These are phyloP conservation scores for Phragmatobia fuliginosa DNA, from an alignment of 2,888 invertebrate genomes.

Conservation along the genomic window DNA sequence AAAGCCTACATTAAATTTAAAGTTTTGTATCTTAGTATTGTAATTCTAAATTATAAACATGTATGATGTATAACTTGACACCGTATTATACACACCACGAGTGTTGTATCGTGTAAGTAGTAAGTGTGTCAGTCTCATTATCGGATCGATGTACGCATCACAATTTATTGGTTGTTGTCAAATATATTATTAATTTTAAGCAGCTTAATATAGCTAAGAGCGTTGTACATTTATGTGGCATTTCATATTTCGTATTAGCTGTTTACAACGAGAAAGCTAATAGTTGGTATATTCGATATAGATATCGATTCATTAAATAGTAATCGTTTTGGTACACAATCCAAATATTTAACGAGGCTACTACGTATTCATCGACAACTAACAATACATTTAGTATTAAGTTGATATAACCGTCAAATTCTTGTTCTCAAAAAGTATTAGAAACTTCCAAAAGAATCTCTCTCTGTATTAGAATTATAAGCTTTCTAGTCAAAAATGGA, in stretches of 20 bases:
- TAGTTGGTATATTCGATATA: conserved; percentile 24
- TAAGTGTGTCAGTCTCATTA: conserved; percentile 47
- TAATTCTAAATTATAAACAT: conserved; percentile 70
- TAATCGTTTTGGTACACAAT: conserved; percentile 56
- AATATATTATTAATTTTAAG: conserved; percentile 60
- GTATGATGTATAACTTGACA: conserved; percentile 44
- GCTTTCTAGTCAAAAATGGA: conserved; percentile 85
- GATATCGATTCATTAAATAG: conserved; percentile 30
- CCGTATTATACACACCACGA: conserved; percentile 52
- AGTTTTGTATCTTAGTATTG: conserved; percentile 80
- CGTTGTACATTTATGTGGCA: conserved; percentile 45
- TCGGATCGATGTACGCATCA: conserved; percentile 57
- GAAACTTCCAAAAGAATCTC: conserved; percentile 82
- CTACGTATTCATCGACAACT: conserved; percentile 64
- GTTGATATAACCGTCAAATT: conserved; percentile 66
- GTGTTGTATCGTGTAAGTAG: conserved; percentile 52
- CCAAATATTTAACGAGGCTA: conserved; percentile 79
- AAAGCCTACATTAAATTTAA: conserved; percentile 81
- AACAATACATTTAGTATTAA: conserved; percentile 70
- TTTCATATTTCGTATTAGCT: conserved; percentile 44
- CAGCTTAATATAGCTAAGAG: conserved; percentile 59
- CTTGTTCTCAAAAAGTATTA: conserved; percentile 79
- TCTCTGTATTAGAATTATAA: conserved; percentile 83
- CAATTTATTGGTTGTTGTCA: conserved; percentile 59
- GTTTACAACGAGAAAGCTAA: conserved; percentile 38